Conservation (phyloP, 2,888 invertebrate species). For the Andrena flavipes region DNA sequence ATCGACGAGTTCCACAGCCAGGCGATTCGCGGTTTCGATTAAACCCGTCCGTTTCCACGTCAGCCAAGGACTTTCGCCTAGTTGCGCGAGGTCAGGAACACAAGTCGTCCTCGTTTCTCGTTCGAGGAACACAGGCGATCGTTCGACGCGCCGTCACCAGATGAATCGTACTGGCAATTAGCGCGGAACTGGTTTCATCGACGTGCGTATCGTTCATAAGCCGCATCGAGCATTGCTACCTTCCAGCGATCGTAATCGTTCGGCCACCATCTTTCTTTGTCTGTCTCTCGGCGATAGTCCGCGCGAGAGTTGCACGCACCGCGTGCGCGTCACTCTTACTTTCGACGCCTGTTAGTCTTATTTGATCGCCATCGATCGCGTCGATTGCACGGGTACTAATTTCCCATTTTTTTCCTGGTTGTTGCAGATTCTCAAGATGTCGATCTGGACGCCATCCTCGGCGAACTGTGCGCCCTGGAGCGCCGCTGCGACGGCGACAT, state of each 20-base stretch:
- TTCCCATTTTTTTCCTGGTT: not conserved
- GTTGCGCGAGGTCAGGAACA: slow-evolving; percentile 61
- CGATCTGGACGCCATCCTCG: slow-evolving; percentile 98
- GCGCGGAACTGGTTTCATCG: slow-evolving; percentile 75
- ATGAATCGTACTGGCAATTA: slow-evolving; percentile 72
- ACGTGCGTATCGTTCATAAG: slow-evolving; percentile 50
- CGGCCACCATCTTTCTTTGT: not conserved
- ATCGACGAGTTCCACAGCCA: not conserved
- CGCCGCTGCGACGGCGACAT: slow-evolving; percentile 86
- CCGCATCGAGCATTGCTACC: slow-evolving; percentile 50
- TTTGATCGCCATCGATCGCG: not conserved
- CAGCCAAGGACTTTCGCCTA: slow-evolving; percentile 53
- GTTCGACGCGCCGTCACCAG: slow-evolving; percentile 40
- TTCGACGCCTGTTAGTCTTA: not conserved
- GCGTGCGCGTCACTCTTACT: slow-evolving; percentile 22
- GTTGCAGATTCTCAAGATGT: slow-evolving; percentile 95
- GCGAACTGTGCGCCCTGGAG: slow-evolving; percentile 97
- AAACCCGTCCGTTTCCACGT: slow-evolving; percentile 42
- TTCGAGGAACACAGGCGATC: slow-evolving; percentile 48
- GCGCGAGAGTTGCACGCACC: not conserved
- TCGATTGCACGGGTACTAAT: not conserved
- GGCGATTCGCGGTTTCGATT: slow-evolving; percentile 31
- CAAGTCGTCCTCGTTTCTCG: slow-evolving; percentile 55
- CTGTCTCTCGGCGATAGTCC: not conserved
- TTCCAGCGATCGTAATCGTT: slow-evolving; percentile 40